Conservation (phyloP, 2,888 invertebrate species). For the Ichneumoninae sp. region DNA sequence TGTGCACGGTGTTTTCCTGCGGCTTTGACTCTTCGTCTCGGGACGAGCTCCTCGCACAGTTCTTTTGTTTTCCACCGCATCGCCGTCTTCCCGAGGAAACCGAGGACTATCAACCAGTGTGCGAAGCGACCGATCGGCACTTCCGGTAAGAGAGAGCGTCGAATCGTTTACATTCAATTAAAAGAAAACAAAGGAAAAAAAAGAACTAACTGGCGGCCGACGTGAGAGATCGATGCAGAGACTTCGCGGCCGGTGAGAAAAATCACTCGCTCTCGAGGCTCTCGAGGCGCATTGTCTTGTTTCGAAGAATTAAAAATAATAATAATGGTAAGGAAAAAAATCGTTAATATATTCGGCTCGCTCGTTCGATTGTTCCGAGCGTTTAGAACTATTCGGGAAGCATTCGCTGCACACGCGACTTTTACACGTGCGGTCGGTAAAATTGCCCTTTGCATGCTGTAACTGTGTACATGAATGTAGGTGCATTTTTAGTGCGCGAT, state of each 20-base stretch:
- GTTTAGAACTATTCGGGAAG: constrained; percentile 31
- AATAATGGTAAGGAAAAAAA: not conserved
- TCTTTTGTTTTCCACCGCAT: not conserved
- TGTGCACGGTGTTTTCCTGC: constrained; percentile 37
- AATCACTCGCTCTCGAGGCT: not conserved
- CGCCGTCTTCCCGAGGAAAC: not conserved
- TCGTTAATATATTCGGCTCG: constrained; percentile 5
- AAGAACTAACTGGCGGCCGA: not conserved
- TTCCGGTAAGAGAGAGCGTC: constrained; percentile 20
- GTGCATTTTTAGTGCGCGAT: not conserved
- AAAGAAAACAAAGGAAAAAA: not conserved
- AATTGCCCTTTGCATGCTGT: constrained; percentile 38
- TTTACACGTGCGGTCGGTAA: constrained; percentile 55
- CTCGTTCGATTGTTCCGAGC: constrained; percentile 42
- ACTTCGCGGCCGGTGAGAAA: constrained; percentile 31
- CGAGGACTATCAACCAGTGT: not conserved
- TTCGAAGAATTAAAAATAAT: not conserved
- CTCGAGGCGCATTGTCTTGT: not conserved
- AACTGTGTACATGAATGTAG: not conserved
- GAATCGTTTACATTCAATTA: constrained; percentile 22
- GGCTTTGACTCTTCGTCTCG: not conserved
- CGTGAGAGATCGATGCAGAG: constrained; percentile 44
- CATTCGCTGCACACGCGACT: constrained; percentile 49
- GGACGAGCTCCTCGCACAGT: not conserved
- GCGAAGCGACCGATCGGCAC: not conserved